These are phyloP conservation scores for Phataginus tetradactyla DNA, from an alignment of 2,797 vertebrate species.

Conservation along the genomic window DNA sequence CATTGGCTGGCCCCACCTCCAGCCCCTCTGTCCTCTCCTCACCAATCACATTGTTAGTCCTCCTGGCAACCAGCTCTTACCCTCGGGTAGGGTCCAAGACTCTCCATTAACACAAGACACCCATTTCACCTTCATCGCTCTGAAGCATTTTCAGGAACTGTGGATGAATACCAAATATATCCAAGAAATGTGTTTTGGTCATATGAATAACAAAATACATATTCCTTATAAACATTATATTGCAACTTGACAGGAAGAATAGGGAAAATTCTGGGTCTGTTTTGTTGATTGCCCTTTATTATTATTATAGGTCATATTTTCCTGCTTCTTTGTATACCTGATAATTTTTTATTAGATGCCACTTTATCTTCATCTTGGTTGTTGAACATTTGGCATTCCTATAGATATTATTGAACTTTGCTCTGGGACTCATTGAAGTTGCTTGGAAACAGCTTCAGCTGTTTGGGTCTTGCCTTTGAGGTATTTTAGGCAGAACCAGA, in stretches of 20 bases:
- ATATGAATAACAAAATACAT: no score
- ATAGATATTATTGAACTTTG: neutral
- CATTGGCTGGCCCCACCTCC: no score
- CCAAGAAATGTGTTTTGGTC: no score
- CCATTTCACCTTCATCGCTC: no score
- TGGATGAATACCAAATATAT: no score
- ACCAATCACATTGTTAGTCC: no score
- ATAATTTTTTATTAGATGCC: neutral
- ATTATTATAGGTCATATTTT: neutral
- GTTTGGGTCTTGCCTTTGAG: slow-evolving; percentile 21
- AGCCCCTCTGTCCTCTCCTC: no score
- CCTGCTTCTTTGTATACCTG: neutral
- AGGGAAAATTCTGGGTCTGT: neutral
- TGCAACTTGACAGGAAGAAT: neutral
- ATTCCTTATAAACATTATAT: no score
- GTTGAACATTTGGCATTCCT: neutral
- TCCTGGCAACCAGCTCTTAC: no score
- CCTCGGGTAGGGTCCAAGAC: no score
- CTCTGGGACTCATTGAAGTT: neutral
- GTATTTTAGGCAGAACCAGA: neutral
- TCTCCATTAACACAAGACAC: no score
- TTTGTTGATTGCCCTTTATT: neutral
- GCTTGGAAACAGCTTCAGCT: neutral
- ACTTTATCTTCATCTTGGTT: slow-evolving; percentile 1
- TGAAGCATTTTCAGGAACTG: no score